Evolutionary conservation across 2,113 vertebrate genomes (phyloP).

Genomic region (Semicossyphus pulcher): DNA sequence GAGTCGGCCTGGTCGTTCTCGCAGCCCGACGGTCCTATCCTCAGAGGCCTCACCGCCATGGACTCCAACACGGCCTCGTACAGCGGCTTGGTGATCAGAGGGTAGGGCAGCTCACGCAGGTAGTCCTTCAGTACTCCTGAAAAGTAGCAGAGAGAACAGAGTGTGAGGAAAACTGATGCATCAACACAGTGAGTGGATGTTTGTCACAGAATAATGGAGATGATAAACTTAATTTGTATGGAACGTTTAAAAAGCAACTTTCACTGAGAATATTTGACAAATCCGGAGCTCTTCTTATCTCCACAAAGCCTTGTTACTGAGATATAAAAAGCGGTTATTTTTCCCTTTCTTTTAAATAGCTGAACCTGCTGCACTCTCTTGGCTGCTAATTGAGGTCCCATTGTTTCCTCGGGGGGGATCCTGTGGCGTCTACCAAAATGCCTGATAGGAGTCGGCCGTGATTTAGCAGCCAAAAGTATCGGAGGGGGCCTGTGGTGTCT

Average conservation of each 20-base stretch:
- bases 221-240: no score
- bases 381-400: conserved; percentile 27
- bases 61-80: conserved; percentile 93
- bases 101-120: conserved; percentile 94
- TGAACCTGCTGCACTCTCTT: conserved; percentile 30
- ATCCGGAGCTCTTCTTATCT: no score
- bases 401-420: conserved; percentile 35
- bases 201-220: no score
- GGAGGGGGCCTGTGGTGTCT: conserved; percentile 11
- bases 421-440: conserved; percentile 38
- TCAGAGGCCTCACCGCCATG: conserved; percentile 91
- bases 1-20: conserved; percentile 91
- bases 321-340: neutral
- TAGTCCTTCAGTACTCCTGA: conserved; percentile 98
- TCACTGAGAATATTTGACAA: no score
- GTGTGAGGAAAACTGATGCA: neutral
- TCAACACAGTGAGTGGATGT: no score
- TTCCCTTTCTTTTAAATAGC: neutral
- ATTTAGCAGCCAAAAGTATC: conserved; percentile 22
- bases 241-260: no score
- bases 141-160: neutral
- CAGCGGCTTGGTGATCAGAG: conserved; percentile 93
- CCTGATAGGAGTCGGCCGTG: conserved; percentile 42
- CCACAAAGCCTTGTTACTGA: no score
- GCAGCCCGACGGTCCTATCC: conserved; percentile 87